Evolutionary conservation across 2,797 vertebrate species (phyloP).

Genomic region (Poliocrania exsul): DNA sequence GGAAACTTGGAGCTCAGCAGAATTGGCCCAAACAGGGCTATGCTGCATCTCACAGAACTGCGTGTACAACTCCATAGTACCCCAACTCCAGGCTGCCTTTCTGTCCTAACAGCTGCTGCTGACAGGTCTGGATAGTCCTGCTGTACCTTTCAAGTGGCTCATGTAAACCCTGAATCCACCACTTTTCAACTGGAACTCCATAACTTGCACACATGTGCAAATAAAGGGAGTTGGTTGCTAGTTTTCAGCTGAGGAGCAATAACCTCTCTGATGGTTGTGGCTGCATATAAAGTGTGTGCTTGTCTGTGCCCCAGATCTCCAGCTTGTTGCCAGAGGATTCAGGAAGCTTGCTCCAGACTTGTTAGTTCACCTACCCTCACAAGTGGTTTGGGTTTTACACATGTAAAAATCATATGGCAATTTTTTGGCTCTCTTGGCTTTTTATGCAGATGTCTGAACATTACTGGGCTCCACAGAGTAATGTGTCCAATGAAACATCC

Average conservation of each 20-base stretch:
- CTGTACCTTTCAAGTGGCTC: neutral
- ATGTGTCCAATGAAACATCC: constrained; percentile 97
- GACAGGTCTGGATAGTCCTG: neutral
- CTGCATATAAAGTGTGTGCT: neutral
- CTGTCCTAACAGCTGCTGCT: neutral
- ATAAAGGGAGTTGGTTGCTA: neutral
- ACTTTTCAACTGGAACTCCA: neutral
- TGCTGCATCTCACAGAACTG: neutral
- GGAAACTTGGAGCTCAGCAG: neutral
- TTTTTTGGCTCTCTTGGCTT: constrained; percentile 18
- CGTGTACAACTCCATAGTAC: accelerated
- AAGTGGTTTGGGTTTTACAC: neutral
- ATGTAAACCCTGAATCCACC: neutral
- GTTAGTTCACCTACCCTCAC: neutral
- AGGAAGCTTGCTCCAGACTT: neutral
- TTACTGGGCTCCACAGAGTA: constrained; percentile 98
- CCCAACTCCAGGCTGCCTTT: neutral
- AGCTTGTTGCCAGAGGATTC: neutral
- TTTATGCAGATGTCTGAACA: constrained; percentile 95
- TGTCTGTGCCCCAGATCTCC: neutral
- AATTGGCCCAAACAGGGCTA: neutral
- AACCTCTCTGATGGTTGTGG: neutral
- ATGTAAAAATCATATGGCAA: neutral
- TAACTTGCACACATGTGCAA: neutral
- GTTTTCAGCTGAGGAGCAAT: neutral